Base-by-base conservation (phyloP, 2,888 invertebrate genomes). In the Rhagonycha fulva region DNA sequence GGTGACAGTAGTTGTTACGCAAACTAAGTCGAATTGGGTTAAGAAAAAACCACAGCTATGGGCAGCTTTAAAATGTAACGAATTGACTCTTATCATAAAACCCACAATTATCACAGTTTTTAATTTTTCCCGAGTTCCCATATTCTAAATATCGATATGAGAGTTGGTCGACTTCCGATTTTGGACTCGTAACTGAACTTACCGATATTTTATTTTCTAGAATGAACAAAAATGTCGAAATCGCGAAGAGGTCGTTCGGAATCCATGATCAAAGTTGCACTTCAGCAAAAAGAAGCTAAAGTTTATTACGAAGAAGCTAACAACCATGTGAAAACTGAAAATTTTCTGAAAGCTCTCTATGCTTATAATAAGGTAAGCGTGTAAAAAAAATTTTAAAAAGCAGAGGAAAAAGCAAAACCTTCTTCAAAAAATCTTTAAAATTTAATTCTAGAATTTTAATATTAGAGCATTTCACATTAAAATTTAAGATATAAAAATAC, bases 231-330 rank as follows among this genome's bases (percentile, higher is more conserved):
- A 68, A 80, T 80, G 81, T 70, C 76, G 62, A 70, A 75, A 19
- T 62, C 71, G 47, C 75, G 80, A 71, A 68, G 70, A 63, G 80
- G 79, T 60, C 82, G 87, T 69, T 85, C 84, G 28, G 86, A 84
- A 60, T 87, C 87, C 4, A 83, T 87, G 83, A 80, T 85, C 30
- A 86, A 86, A 80, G 71, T 85, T 62, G 82, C 83, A 19, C 83
- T 82, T 24, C 86, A 86, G 76, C 85, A 85, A 77, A 87, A 86
- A 73, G 87, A 87, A 82, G 92, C 94, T 0, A 94, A 94, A 85
- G 89, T 95, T 72, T 90, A 93, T 83, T 92, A 93, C 30, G 95
- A 95, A 85, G 96, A 96, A 86, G 94, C 95, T 10, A 90, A 91
- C 14, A 93, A 93, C 32, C 94, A 96, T 83, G 90, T 94, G 85